phyloP scores from a whole-genome alignment of 2,113 vertebrate genomes.

The Nanorana parkeri region DNA sequence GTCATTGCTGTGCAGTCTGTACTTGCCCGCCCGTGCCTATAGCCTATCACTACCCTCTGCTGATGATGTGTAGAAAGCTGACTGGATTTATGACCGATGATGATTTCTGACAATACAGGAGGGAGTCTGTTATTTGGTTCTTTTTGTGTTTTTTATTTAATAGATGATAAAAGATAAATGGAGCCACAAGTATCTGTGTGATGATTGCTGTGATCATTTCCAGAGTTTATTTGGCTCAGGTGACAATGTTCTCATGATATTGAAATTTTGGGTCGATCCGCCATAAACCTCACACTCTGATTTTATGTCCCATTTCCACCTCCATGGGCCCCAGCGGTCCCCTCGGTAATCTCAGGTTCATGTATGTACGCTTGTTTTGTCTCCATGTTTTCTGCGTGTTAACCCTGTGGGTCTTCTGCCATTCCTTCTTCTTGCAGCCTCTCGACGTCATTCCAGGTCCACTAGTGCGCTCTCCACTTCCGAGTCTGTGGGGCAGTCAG shows the following conservation, averaged over 20 bases:
- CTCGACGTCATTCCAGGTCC: slow-evolving; percentile 98
- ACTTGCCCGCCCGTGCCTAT: neutral
- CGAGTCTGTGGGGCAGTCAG: slow-evolving; percentile 97
- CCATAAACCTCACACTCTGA: slow-evolving; percentile 55
- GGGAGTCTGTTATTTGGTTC: too few relatives aligned
- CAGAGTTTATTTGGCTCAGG: too few relatives aligned
- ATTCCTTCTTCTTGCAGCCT: slow-evolving; percentile 93
- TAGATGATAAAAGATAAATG: too few relatives aligned
- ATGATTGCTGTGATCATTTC: too few relatives aligned
- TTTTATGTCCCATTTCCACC: slow-evolving; percentile 66
- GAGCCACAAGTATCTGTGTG: too few relatives aligned
- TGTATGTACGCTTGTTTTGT: slow-evolving; percentile 70
- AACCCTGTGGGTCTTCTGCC: slow-evolving; percentile 83
- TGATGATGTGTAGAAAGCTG: neutral
- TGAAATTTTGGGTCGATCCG: too few relatives aligned
- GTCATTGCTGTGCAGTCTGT: neutral
- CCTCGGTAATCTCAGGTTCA: slow-evolving; percentile 58
- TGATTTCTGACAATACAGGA: too few relatives aligned
- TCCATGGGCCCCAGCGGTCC: slow-evolving; percentile 67
- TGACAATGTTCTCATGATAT: too few relatives aligned
- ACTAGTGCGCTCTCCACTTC: slow-evolving; percentile 98
- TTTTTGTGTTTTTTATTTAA: too few relatives aligned
- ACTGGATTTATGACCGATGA: too few relatives aligned
- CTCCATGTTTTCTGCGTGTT: slow-evolving; percentile 77
- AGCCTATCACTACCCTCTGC: neutral